Conservation (phyloP, 2,797 vertebrate species). For the Lacerta agilis region DNA sequence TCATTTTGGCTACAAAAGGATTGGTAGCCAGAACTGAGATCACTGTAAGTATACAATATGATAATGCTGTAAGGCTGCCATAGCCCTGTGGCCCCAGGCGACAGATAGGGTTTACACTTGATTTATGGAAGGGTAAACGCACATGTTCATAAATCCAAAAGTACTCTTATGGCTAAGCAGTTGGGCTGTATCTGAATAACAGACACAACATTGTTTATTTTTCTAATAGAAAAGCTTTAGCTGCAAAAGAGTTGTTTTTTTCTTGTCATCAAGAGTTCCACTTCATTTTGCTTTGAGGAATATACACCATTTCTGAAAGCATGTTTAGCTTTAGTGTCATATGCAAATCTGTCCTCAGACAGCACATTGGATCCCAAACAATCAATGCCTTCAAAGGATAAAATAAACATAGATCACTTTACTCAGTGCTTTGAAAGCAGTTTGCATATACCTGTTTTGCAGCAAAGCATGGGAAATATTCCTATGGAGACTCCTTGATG, state of each 20-base stretch:
- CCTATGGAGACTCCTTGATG: neutral
- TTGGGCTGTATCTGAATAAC: neutral
- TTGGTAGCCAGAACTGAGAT: neutral
- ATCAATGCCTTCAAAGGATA: neutral
- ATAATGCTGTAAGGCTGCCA: neutral
- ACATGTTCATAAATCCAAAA: neutral
- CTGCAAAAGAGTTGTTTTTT: neutral
- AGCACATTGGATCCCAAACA: neutral
- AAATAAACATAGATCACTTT: neutral
- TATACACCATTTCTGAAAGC: neutral
- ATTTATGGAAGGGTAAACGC: neutral
- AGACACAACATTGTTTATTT: neutral
- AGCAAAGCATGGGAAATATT: constrained; percentile 12
- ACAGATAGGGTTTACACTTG: neutral
- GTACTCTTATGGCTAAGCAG: neutral
- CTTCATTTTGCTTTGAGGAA: constrained; percentile 1
- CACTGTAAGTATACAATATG: neutral
- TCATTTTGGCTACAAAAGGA: neutral
- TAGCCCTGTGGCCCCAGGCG: neutral
- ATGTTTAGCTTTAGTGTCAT: neutral
- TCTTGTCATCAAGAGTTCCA: neutral
- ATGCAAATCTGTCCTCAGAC: constrained; percentile 5
- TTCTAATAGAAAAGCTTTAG: neutral
- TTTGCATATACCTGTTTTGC: constrained; percentile 4
- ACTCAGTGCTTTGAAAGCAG: constrained; percentile 21